Conservation (phyloP, 1,140 invertebrate genomes). For the Plodia interpunctella region DNA sequence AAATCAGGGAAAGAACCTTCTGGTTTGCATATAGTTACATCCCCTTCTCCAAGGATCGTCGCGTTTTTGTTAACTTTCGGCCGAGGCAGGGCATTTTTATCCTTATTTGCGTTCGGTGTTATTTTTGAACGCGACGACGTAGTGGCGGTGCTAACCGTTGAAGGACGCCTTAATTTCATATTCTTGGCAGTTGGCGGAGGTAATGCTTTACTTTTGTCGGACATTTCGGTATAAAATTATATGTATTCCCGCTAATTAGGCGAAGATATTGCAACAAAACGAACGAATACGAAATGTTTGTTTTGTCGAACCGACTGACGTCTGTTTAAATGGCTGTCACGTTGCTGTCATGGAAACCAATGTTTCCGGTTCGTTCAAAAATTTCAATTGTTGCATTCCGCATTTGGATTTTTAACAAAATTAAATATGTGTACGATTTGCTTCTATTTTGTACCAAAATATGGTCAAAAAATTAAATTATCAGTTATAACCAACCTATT, state of each 20-base stretch:
- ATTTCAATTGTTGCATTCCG: too few species aligned
- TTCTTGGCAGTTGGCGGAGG: constrained; percentile 26
- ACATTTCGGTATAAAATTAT: constrained; percentile 20
- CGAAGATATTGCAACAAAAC: too few species aligned
- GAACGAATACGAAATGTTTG: too few species aligned
- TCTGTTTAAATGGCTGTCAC: constrained; percentile 28
- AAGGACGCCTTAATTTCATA: constrained; percentile 30
- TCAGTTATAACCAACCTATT: too few species aligned
- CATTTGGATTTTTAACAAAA: too few species aligned
- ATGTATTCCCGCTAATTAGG: too few species aligned
- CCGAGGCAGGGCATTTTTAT: constrained; percentile 19
- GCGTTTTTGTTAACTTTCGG: constrained; percentile 33
- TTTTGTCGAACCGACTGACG: constrained; percentile 24
- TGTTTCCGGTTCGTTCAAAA: constrained; percentile 31
- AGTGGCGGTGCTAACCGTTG: constrained; percentile 20
- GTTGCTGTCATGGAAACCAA: constrained; percentile 39
- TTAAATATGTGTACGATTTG: too few species aligned
- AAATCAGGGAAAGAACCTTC: constrained; percentile 38
- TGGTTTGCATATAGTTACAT: constrained; percentile 35
- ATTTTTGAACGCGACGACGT: constrained; percentile 21
- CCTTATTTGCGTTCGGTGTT: constrained; percentile 20
- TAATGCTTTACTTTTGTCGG: constrained; percentile 46
- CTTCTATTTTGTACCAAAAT: too few species aligned
- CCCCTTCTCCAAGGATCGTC: constrained; percentile 29
- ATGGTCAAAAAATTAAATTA: too few species aligned